Evolutionary conservation across 1,140 invertebrate species (phyloP).

Genomic region (Saccostrea echinata): DNA sequence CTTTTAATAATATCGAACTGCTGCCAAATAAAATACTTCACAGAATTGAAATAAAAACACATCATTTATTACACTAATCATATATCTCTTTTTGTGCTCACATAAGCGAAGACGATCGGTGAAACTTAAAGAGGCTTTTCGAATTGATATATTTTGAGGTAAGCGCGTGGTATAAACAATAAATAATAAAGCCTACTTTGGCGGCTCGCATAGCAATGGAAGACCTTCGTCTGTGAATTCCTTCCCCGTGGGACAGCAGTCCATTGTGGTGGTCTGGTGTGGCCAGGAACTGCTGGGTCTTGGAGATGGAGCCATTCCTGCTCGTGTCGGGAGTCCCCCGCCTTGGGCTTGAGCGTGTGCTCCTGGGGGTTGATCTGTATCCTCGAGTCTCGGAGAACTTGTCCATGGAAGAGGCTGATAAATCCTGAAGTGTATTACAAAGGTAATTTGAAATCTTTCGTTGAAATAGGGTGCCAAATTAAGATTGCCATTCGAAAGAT

Average conservation of each 20-base stretch:
- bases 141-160: background rate
- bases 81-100: background rate
- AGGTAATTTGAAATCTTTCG: background rate
- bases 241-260: background rate
- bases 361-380: background rate
- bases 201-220: constrained; percentile 4
- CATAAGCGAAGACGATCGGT: background rate
- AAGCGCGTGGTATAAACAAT: background rate
- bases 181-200: background rate
- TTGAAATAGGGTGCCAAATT: background rate
- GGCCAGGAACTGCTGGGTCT: background rate
- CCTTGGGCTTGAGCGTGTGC: background rate
- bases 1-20: too few species aligned
- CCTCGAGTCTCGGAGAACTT: background rate
- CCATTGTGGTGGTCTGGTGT: background rate
- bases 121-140: background rate
- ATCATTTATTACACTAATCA: too few species aligned
- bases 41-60: too few species aligned
- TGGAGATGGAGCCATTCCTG: background rate
- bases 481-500: background rate
- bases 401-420: background rate
- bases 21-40: too few species aligned
- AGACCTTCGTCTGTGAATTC: background rate
- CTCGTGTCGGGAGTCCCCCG: background rate
- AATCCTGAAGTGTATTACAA: background rate